Evolutionary conservation across 2,888 invertebrate species (phyloP), one percentile per base, ranked within the genome.

Genomic region (Phyto melanocephala): DNA sequence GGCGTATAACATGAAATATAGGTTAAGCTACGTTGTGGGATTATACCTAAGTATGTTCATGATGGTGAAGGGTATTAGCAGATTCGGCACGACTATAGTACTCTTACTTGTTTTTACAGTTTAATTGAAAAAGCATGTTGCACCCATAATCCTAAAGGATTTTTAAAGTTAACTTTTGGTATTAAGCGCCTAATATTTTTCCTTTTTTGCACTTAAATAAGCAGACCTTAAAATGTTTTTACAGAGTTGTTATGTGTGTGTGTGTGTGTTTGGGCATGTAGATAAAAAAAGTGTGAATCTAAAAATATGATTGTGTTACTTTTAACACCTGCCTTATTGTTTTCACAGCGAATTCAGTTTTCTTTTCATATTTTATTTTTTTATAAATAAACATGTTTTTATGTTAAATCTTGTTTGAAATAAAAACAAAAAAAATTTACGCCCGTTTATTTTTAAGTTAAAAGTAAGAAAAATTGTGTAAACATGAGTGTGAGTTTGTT

Each of bases 251-350:
- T 20, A 22, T 28, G 3, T 28, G 4, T 28, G 28, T 28, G 28
- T 28, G 4, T 28, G n/a, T n/a, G n/a, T n/a, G n/a, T n/a, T n/a
- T 50, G 17, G 11, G 10, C 8, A 10, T n/a, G 3, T 5, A 17
- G n/a, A n/a, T n/a, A n/a, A n/a, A n/a, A n/a, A 20, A 28, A 22
- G 22, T 63, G 13, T 47, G 72, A 54, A 13, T 47, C 33, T 13
- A 17, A 52, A 52, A n/a, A 60, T n/a, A 47, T n/a, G 22, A 52
- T 82, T 47, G 45, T 76, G 75, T 79, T 79, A 75, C 71, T 67
- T 79, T 54, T 79, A 67, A 76, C 82, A 82, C 82, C 79, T 82
- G 82, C 52, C 68, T 82, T 74, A 65, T 70, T 82, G 65, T 70
- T 75, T 79, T 65, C 37, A 5, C 15, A 24, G 7, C 7, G 17